Percentiles rank a stretch among this genome's conserved stretches.
Evolutionary conservation across 1,140 invertebrate genomes (phyloP).

Genomic region (Drosophila setifemur): DNA sequence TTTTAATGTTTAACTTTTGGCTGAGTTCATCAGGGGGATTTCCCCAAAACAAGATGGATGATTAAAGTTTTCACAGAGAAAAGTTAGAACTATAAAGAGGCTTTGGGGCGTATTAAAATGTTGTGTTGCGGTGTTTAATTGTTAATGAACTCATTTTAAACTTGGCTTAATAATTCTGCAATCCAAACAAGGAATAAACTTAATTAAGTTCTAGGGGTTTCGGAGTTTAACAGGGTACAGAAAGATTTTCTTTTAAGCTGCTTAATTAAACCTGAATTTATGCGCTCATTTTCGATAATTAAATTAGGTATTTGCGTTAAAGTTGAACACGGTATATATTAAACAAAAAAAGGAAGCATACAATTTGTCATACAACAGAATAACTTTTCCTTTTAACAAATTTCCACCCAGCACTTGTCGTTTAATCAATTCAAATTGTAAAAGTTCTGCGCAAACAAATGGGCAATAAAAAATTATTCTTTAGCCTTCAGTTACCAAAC

Average conservation of each 20-base stretch:
- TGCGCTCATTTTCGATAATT: background rate
- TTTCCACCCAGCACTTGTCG: conserved; percentile 10
- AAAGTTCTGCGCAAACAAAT: conserved; percentile 55
- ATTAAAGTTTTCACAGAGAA: background rate
- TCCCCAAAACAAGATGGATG: conserved; percentile 3
- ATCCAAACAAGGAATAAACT: background rate
- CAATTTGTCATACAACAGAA: background rate
- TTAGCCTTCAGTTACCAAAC: background rate
- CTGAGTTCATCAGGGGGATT: conserved; percentile 21
- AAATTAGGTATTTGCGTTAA: background rate
- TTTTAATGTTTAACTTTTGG: conserved; percentile 12
- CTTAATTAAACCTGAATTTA: too few species aligned
- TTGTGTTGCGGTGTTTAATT: conserved; percentile 20
- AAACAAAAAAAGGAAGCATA: background rate
- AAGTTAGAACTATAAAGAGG: conserved; percentile 25
- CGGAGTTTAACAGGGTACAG: too few species aligned
- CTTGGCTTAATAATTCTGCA: conserved; percentile 8
- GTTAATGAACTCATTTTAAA: conserved; percentile 27
- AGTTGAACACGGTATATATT: too few species aligned
- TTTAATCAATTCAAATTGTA: conserved; percentile 50
- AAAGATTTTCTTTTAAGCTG: background rate
- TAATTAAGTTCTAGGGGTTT: background rate
- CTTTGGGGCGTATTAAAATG: conserved; percentile 5
- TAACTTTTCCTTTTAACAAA: conserved; percentile 11
- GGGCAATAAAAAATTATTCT: conserved; percentile 21